Conservation (phyloP, 2,888 invertebrate genomes). For the Melieria crassipennis region DNA sequence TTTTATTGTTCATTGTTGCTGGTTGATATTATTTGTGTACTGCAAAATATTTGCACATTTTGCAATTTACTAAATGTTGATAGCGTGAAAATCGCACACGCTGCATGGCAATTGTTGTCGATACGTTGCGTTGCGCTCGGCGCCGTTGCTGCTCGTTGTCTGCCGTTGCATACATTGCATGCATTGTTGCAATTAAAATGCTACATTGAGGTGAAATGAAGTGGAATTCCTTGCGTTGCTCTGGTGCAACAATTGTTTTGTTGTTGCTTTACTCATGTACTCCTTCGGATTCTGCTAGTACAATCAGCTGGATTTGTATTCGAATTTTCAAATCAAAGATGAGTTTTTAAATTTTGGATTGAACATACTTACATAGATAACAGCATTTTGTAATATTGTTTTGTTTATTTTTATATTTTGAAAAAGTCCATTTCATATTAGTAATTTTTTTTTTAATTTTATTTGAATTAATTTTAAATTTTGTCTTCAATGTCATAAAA, state of each 20-base stretch:
- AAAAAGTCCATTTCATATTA: too few relatives aligned
- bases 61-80: slow-evolving; percentile 31
- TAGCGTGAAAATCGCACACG: slow-evolving; percentile 1
- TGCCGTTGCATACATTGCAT: not conserved
- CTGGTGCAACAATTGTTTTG: not conserved
- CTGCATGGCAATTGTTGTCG: not conserved
- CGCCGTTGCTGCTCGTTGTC: not conserved
- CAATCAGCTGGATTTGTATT: too few relatives aligned
- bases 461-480: too few relatives aligned
- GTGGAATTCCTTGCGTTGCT: slow-evolving; percentile 5
- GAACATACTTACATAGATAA: too few relatives aligned
- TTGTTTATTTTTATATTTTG: too few relatives aligned
- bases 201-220: slow-evolving; percentile 23
- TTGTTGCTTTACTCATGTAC: not conserved
- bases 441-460: too few relatives aligned
- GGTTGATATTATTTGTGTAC: slow-evolving; percentile 19
- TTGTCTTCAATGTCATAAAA: too few relatives aligned
- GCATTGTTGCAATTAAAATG: slow-evolving; percentile 2
- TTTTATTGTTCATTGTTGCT: not conserved
- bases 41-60: slow-evolving; percentile 29
- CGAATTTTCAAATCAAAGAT: too few relatives aligned
- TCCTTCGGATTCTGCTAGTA: too few relatives aligned
- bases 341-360: too few relatives aligned
- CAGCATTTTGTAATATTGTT: too few relatives aligned
- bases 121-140: not conserved